Base-by-base conservation (phyloP, 1,140 invertebrate genomes). In the Scaptomyza graminum region DNA sequence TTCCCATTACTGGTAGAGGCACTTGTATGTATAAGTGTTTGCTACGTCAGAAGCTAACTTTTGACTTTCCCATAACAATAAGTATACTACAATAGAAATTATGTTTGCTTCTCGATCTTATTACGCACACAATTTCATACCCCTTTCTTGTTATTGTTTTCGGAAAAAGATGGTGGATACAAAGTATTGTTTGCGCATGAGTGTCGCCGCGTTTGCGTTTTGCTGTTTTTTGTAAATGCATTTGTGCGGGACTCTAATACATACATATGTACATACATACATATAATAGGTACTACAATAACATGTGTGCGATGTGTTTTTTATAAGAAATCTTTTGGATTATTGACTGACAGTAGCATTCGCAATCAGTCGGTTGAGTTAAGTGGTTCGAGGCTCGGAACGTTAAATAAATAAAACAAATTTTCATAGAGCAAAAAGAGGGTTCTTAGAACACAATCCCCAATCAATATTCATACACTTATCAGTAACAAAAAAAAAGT, bases 401-500 rank as follows among this genome's bases (percentile, higher is more conserved):
- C 16, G 28, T 3, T 22, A 13, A 37, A 11, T 18, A 16, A 44
- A 43, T 5, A 34, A 34, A 47, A 50, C 12, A n/a, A n/a, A 71
- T 43, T 18, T 68, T 16, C n/a, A 49, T 25, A 65, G 22, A 41
- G 34, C 15, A 28, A 28, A 28, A 28, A 28, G 28, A 28, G 4
- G 18, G 28, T 28, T 28, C 31, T 34, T 34, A 34, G 49, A n/a
- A 54, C 15, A 39, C 15, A 39, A 44, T 37, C 28, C 12, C 28
- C 12, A 55, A 34, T 60, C 50, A 9, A 18, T 15, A 78, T 59
- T 60, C 9, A 74, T 56, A 55, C n/a, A 49, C 63, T 52, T 70
- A 75, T 71, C 50, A 69, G 52, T 7, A 70, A 37, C 60, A 52
- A 72, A 51, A 77, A 64, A 34, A 67, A 44, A 65, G 64, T 68